Percentiles rank a stretch among this genome's conserved stretches.
Evolutionary conservation across 2,113 vertebrate genomes (phyloP).

Genomic region (Malaclemys terrapin): DNA sequence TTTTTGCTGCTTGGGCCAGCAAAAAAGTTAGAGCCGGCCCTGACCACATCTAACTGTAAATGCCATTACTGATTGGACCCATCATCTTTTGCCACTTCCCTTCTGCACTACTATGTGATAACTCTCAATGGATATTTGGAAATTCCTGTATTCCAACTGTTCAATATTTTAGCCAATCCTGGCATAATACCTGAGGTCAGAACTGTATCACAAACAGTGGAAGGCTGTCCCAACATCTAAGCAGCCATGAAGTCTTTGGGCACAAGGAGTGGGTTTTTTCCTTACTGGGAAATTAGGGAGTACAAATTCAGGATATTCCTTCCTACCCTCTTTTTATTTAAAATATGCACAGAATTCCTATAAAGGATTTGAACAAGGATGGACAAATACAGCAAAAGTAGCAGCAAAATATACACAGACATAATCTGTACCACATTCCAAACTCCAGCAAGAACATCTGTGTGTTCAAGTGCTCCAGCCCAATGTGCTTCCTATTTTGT

Average conservation of each 20-base stretch:
- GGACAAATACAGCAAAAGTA: not conserved
- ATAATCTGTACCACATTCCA: not conserved
- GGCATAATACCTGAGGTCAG: not conserved
- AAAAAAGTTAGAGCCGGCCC: too few relatives aligned
- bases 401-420: not conserved
- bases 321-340: not conserved
- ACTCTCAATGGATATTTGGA: not conserved
- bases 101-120: not conserved
- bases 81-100: not conserved
- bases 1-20: too few relatives aligned
- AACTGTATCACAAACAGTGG: not conserved
- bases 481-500: not conserved
- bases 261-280: not conserved
- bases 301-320: not conserved
- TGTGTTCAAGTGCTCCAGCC: not conserved
- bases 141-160: not conserved
- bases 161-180: not conserved
- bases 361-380: not conserved
- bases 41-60: too few relatives aligned
- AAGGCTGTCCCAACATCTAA: not conserved
- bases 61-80: too few relatives aligned
- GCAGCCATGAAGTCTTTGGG: not conserved
- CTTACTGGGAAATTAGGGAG: not conserved
- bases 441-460: not conserved
- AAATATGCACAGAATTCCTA: not conserved